Percentiles rank a stretch among this genome's conserved stretches.
These are phyloP conservation scores for Colletes collaris DNA, from an alignment of 2,888 invertebrate species.

Conservation along the genomic window DNA sequence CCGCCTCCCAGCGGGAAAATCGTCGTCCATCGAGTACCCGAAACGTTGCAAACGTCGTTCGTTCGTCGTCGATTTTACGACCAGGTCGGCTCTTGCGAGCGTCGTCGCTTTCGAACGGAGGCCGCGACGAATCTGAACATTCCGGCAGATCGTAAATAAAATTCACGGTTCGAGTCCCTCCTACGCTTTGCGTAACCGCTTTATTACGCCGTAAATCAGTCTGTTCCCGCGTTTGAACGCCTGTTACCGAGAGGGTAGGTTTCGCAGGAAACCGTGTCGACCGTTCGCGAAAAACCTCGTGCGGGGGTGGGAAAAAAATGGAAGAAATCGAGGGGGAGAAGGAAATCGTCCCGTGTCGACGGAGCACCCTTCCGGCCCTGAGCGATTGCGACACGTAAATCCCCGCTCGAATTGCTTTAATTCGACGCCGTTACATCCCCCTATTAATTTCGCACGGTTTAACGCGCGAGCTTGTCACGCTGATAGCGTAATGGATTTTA, in stretches of 20 bases:
- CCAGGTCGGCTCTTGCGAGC: conserved; percentile 3
- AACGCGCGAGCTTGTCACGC: neutral
- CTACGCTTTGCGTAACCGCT: conserved; percentile 72
- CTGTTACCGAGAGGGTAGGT: conserved; percentile 29
- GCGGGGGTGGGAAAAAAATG: neutral
- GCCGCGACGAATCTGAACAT: conserved; percentile 73
- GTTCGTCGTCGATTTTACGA: conserved; percentile 46
- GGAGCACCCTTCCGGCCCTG: conserved; percentile 3
- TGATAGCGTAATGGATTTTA: neutral
- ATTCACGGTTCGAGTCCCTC: conserved; percentile 61
- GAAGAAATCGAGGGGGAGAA: neutral
- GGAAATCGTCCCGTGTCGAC: conserved; percentile 7
- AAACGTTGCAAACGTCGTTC: neutral
- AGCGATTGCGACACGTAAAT: conserved; percentile 35
- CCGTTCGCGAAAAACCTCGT: conserved; percentile 22
- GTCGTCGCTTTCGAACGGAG: conserved; percentile 58
- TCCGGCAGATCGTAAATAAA: conserved; percentile 74
- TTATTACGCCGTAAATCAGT: conserved; percentile 75
- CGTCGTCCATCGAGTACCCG: too few species aligned
- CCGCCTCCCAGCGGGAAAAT: conserved; percentile 12
- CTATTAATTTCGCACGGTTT: conserved; percentile 29
- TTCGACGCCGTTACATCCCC: conserved; percentile 5
- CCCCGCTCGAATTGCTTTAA: conserved; percentile 20
- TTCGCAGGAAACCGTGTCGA: conserved; percentile 27
- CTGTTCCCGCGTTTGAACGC: conserved; percentile 29